These are phyloP conservation scores for Xestia xanthographa DNA, from an alignment of 2,888 invertebrate genomes.

Conservation along the genomic window DNA sequence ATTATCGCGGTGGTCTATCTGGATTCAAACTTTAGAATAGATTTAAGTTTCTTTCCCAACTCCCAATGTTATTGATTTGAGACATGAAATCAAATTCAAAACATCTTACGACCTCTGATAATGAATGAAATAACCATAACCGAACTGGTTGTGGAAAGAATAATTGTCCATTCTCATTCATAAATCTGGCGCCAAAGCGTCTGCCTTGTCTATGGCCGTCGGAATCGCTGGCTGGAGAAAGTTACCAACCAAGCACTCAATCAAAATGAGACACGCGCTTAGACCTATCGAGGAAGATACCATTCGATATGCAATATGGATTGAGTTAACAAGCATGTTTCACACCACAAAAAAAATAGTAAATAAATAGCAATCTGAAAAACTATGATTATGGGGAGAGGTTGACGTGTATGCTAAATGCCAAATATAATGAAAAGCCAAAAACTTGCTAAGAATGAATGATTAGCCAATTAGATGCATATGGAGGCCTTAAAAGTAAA, in stretches of 20 bases:
- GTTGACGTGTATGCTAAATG: background rate
- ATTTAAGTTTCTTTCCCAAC: background rate
- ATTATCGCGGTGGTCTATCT: background rate
- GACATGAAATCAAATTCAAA: background rate
- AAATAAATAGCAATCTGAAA: background rate
- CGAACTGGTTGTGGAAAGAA: conserved; percentile 58
- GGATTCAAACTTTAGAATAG: background rate
- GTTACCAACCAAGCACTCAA: conserved; percentile 67
- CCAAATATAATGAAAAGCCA: background rate
- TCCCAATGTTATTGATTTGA: background rate
- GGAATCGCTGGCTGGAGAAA: conserved; percentile 69
- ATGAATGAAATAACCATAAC: conserved; percentile 51
- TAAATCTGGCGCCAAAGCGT: conserved; percentile 80
- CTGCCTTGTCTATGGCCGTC: conserved; percentile 69
- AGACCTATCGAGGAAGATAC: conserved; percentile 2
- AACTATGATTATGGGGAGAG: background rate
- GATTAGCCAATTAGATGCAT: background rate
- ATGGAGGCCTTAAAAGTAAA: background rate
- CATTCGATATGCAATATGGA: conserved; percentile 2
- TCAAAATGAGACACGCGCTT: conserved; percentile 51
- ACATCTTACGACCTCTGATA: conserved; percentile 1
- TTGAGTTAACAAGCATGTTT: background rate
- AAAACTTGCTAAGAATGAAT: background rate
- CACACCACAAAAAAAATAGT: background rate
- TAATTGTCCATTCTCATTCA: conserved; percentile 77